Conservation (phyloP, 2,113 vertebrate species). For the Chrysemys picta region DNA sequence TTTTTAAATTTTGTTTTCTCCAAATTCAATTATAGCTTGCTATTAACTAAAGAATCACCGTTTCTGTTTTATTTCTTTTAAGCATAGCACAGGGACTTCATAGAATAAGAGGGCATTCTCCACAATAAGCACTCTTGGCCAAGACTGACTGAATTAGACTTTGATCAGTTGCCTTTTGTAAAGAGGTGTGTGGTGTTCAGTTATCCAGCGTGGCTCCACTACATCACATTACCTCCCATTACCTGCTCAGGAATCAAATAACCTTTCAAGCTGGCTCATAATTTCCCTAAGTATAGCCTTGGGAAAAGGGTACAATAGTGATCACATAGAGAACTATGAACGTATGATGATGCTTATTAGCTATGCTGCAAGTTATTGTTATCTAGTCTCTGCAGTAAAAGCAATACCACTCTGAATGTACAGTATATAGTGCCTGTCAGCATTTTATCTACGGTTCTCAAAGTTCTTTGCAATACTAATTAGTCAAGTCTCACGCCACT, state of each 20-base stretch:
- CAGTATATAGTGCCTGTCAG: background rate
- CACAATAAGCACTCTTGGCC: background rate
- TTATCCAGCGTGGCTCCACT: background rate
- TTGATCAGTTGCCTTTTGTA: background rate
- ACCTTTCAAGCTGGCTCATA: background rate
- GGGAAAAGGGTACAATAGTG: background rate
- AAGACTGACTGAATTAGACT: background rate
- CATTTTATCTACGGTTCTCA: background rate
- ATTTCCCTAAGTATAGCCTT: background rate
- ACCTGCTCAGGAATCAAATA: background rate
- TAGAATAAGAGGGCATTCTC: background rate
- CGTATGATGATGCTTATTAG: background rate
- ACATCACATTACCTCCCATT: background rate
- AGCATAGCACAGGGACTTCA: background rate
- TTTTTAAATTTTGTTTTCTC: background rate
- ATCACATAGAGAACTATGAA: background rate
- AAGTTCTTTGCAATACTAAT: background rate
- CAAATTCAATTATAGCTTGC: background rate
- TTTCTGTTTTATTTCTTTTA: background rate
- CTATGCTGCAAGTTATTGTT: background rate
- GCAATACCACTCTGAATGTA: background rate
- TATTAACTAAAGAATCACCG: background rate
- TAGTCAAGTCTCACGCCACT: background rate
- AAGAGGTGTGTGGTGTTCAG: background rate
- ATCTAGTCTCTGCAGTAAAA: background rate